Conservation (phyloP, 1,140 invertebrate genomes). For the Aleiodes sp. region DNA sequence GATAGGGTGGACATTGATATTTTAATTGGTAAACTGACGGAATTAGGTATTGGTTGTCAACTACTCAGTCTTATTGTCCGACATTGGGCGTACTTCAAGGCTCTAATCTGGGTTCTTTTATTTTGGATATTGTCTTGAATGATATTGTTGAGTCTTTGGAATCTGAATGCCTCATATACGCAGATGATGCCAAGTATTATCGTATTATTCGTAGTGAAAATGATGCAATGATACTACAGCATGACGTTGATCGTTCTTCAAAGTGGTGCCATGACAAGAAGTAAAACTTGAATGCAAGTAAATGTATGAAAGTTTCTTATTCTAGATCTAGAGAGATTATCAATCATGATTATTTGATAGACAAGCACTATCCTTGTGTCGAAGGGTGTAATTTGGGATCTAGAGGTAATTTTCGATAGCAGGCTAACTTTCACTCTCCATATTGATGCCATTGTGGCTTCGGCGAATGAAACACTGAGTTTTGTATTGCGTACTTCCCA, state of each 20-base stretch:
- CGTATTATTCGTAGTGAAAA: not conserved
- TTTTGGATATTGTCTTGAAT: slow-evolving; percentile 31
- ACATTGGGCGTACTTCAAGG: slow-evolving; percentile 24
- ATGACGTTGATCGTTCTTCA: not conserved
- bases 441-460: not conserved
- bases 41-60: not conserved
- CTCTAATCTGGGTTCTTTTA: slow-evolving; percentile 19
- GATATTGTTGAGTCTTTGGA: not conserved
- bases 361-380: not conserved
- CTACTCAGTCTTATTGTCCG: not conserved
- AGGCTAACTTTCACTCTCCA: not conserved
- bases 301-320: not conserved
- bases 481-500: slow-evolving; percentile 1
- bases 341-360: not conserved
- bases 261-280: not conserved
- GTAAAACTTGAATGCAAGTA: not conserved
- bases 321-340: not conserved
- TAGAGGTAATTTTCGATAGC: slow-evolving; percentile 23
- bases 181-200: slow-evolving; percentile 7
- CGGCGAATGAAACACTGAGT: not conserved
- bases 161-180: not conserved
- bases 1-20: slow-evolving; percentile 38
- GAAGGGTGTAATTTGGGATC: not conserved
- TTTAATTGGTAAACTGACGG: slow-evolving; percentile 4
- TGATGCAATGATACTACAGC: not conserved